A percentile compares a stretch with the other conserved stretches of the same genome.
phyloP scores from a whole-genome alignment of 1,140 invertebrate species.

The Drosophila bifasciata region DNA sequence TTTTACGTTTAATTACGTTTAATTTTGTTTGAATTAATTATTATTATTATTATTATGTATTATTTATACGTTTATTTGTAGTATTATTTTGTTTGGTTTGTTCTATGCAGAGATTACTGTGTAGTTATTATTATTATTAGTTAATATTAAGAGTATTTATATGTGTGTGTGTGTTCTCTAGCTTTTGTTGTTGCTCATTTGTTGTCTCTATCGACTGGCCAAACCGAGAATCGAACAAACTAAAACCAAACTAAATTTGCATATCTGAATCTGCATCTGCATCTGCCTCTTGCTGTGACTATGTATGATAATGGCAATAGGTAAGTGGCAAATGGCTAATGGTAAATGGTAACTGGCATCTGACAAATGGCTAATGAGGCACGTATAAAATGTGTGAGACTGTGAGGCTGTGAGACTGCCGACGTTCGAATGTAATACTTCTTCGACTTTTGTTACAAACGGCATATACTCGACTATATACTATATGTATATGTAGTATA shows the following conservation, averaged over 20 bases:
- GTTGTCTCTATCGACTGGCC: slow-evolving; percentile 42
- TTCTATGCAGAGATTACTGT: slow-evolving; percentile 55
- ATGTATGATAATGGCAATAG: slow-evolving; percentile 32
- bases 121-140: slow-evolving; percentile 48
- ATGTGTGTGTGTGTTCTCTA: slow-evolving; percentile 40
- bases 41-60: slow-evolving; percentile 3
- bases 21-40: slow-evolving; percentile 11
- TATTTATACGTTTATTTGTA: slow-evolving; percentile 34
- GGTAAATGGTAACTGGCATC: background rate
- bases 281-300: slow-evolving; percentile 14
- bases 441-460: slow-evolving; percentile 52
- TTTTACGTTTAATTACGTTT: slow-evolving; percentile 39
- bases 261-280: background rate
- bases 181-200: slow-evolving; percentile 43
- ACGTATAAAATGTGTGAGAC: slow-evolving; percentile 32
- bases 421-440: slow-evolving; percentile 24
- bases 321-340: slow-evolving; percentile 18
- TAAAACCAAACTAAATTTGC: slow-evolving; percentile 19
- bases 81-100: slow-evolving; percentile 41
- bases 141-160: slow-evolving; percentile 60
- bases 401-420: background rate
- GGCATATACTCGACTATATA: slow-evolving; percentile 5
- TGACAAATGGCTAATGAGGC: slow-evolving; percentile 30
- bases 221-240: slow-evolving; percentile 40
- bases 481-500: background rate